Evolutionary conservation across 2,797 vertebrate species (phyloP), one percentile per base, ranked within the genome.

Genomic region (Leuciscus waleckii): DNA sequence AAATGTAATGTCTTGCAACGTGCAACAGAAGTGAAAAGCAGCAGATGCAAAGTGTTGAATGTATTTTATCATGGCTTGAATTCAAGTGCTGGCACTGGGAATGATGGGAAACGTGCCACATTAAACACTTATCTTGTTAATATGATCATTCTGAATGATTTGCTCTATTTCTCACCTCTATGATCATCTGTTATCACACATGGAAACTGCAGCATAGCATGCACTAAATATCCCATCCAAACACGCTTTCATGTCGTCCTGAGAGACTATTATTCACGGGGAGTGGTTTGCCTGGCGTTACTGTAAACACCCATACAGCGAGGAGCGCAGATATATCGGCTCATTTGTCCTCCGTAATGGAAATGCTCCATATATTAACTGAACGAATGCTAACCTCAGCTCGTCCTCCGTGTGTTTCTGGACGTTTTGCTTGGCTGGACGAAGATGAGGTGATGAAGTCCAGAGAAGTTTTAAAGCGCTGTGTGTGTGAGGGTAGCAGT

Each of bases 231-330:
- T 82, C 29, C 21, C 11, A 5, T 63, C 3, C 63, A 49, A 67
- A 51, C 41, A 19, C 1, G 7, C 71, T 83, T 83, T 83, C 8
- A 76, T 77, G 82, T 83, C 14, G 16, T 86, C 85, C 81, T 77
- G 29, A 41, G 85, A 82, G 81, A 79, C 29, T 29, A 17, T 65
- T 32, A 32, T 65, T 65, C 63, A 65, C 61, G 13, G 73, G 71
- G 73, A 77, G 82, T 19, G 74, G 26, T 67, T 49, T 2, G 74
- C 32, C n/a, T 82, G 43, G 32, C 65, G 32, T 86, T 70, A 71
- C 81, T 83, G 75, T 86, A 83, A 86, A 83, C 81, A 82, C 17
- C 6, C 79, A 76, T 41, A 10, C 74, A n/a, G 83, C 29, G 7
- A 49, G 43, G 37, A 41, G 8, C 51, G 35, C 51, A 32, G 63